Evolutionary conservation across 2,888 invertebrate species (phyloP).

Genomic region (Temnothorax unifasciatus): DNA sequence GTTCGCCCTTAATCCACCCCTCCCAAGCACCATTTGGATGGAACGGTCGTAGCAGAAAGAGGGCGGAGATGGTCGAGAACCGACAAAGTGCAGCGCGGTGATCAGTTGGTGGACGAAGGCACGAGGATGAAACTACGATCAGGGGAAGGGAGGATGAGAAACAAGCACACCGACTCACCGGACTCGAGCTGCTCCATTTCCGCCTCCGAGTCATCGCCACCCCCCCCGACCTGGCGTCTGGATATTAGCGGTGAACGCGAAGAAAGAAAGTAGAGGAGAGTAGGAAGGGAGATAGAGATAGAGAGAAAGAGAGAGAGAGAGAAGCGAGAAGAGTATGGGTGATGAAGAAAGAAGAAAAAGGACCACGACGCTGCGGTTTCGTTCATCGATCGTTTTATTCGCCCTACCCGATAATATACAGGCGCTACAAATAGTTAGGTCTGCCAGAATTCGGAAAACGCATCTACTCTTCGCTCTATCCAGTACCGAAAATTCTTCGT

Average conservation of each 20-base stretch:
- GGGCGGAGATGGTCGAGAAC: slow-evolving; percentile 55
- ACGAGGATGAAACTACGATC: slow-evolving; percentile 30
- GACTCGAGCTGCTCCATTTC: slow-evolving; percentile 78
- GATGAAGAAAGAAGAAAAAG: slow-evolving; percentile 33
- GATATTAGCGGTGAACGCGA: slow-evolving; percentile 64
- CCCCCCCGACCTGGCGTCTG: slow-evolving; percentile 50
- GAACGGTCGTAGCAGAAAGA: slow-evolving; percentile 55
- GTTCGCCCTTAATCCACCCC: slow-evolving; percentile 19
- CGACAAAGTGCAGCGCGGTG: slow-evolving; percentile 42
- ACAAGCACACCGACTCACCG: slow-evolving; percentile 66
- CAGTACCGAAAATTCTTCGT: background rate
- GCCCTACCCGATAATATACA: slow-evolving; percentile 34
- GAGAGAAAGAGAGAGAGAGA: slow-evolving; percentile 10
- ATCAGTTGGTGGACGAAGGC: slow-evolving; percentile 40
- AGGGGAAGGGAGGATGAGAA: slow-evolving; percentile 14
- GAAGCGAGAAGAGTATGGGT: background rate
- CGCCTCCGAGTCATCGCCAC: slow-evolving; percentile 69
- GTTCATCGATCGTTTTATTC: slow-evolving; percentile 50
- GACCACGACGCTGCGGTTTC: slow-evolving; percentile 38
- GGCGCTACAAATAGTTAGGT: slow-evolving; percentile 65
- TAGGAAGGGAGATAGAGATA: slow-evolving; percentile 4
- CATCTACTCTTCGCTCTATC: background rate
- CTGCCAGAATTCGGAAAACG: slow-evolving; percentile 11
- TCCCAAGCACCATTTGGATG: slow-evolving; percentile 54
- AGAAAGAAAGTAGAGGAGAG: slow-evolving; percentile 35